Evolutionary conservation across 2,797 vertebrate genomes (phyloP).

Genomic region (Leptoclinus maculatus): DNA sequence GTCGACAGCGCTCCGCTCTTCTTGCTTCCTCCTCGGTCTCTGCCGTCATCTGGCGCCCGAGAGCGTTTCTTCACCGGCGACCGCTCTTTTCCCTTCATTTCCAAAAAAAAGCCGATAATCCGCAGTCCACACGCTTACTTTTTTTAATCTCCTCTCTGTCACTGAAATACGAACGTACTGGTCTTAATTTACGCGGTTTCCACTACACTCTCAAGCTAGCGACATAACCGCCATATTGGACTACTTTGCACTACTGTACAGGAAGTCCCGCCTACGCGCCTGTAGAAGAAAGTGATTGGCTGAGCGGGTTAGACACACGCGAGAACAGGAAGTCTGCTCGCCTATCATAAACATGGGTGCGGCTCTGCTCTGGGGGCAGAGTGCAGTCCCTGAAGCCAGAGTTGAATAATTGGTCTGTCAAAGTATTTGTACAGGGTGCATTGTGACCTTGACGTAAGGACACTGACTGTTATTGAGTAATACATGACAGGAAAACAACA

Average conservation of each 20-base stretch:
- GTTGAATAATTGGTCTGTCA: neutral
- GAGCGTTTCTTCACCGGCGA: slow-evolving; percentile 94
- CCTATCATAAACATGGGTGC: slow-evolving; percentile 59
- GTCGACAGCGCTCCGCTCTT: slow-evolving; percentile 79
- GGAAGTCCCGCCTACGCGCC: slow-evolving; percentile 58
- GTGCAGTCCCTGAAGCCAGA: neutral
- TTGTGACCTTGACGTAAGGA: slow-evolving; percentile 18
- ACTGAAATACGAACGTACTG: slow-evolving; percentile 9
- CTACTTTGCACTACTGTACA: slow-evolving; percentile 44
- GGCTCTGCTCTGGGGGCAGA: slow-evolving; percentile 50
- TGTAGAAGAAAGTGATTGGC: slow-evolving; percentile 58
- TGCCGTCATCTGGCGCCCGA: slow-evolving; percentile 89
- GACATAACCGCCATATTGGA: slow-evolving; percentile 73
- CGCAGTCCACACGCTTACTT: neutral
- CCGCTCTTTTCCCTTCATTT: slow-evolving; percentile 96
- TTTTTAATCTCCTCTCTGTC: no score
- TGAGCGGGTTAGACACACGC: slow-evolving; percentile 14
- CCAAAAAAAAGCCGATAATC: slow-evolving; percentile 9
- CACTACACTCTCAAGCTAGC: slow-evolving; percentile 40
- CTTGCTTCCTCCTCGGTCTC: slow-evolving; percentile 90
- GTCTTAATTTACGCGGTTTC: slow-evolving; percentile 40
- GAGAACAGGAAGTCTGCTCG: neutral
- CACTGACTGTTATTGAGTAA: slow-evolving; percentile 5
- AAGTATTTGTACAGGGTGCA: neutral
- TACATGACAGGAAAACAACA: neutral